Evolutionary conservation across 2,113 vertebrate genomes (phyloP).

Genomic region (Geococcyx californianus): DNA sequence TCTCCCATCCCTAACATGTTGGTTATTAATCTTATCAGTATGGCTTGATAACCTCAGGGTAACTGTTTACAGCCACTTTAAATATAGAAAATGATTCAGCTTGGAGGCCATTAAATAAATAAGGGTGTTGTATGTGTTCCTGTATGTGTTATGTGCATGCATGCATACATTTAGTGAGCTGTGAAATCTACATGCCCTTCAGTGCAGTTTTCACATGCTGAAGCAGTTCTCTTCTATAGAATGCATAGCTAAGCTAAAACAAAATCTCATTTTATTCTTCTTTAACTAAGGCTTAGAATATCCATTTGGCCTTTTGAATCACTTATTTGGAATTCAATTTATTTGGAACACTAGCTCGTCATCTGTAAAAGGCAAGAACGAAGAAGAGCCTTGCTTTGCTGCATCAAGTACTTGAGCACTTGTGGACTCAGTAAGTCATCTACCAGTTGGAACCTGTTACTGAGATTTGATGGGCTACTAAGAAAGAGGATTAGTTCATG

Average conservation of each 20-base stretch:
- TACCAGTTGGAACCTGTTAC: not conserved
- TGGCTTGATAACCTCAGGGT: not conserved
- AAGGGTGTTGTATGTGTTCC: not conserved
- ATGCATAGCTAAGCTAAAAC: not conserved
- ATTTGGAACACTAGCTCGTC: not conserved
- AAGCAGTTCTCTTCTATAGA: not conserved
- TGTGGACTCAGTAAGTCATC: not conserved
- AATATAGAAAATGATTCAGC: not conserved
- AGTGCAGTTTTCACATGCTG: not conserved
- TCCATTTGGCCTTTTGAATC: not conserved
- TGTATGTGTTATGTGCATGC: accelerated
- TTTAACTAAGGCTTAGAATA: not conserved
- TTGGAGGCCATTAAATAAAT: not conserved
- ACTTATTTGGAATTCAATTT: not conserved
- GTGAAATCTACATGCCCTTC: not conserved
- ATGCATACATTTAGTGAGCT: not conserved
- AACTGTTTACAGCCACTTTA: not conserved
- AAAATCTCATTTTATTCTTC: not conserved
- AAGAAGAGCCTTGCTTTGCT: not conserved
- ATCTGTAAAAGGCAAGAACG: not conserved
- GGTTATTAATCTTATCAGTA: not conserved
- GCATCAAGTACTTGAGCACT: not conserved
- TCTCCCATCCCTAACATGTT: not conserved
- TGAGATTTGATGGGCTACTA: not conserved
- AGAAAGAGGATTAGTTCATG: not conserved